Percentiles rank a stretch among this genome's conserved stretches.
Conservation (phyloP, 2,797 vertebrate genomes). For the Tapirus indicus region DNA sequence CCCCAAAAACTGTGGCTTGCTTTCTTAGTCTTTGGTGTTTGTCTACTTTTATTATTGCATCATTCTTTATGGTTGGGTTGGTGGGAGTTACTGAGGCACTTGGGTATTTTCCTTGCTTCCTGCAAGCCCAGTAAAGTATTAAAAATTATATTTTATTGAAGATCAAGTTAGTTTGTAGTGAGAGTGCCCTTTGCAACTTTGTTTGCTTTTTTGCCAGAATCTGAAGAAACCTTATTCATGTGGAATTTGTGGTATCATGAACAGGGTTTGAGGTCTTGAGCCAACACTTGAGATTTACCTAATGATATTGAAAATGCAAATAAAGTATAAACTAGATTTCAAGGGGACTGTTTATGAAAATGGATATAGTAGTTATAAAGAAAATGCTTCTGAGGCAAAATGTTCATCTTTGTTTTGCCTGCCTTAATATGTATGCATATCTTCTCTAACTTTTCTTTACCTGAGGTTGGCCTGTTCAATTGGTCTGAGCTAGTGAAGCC, state of each 20-base stretch:
- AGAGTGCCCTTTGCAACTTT: not conserved
- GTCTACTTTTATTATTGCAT: not conserved
- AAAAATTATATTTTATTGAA: not conserved
- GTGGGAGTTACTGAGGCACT: not conserved
- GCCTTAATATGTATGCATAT: not conserved
- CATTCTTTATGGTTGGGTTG: not conserved
- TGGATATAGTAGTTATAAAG: not conserved
- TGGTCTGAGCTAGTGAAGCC: not conserved
- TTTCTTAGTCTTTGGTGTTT: not conserved
- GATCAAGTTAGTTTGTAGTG: not conserved
- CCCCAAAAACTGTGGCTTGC: not conserved
- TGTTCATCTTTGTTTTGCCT: not conserved
- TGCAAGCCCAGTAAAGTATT: not conserved
- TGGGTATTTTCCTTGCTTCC: constrained; percentile 13
- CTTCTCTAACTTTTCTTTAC: not conserved
- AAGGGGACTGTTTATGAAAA: not conserved
- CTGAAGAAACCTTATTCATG: not conserved
- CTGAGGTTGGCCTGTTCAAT: not conserved
- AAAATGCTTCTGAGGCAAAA: not conserved
- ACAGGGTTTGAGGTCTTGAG: not conserved
- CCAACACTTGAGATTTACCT: not conserved
- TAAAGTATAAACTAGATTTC: not conserved
- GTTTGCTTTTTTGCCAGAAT: not conserved
- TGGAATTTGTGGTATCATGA: not conserved
- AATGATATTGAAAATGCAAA: constrained; percentile 26